These are phyloP conservation scores for Noctilio leporinus DNA, from an alignment of 2,113 vertebrate species.

Conservation along the genomic window DNA sequence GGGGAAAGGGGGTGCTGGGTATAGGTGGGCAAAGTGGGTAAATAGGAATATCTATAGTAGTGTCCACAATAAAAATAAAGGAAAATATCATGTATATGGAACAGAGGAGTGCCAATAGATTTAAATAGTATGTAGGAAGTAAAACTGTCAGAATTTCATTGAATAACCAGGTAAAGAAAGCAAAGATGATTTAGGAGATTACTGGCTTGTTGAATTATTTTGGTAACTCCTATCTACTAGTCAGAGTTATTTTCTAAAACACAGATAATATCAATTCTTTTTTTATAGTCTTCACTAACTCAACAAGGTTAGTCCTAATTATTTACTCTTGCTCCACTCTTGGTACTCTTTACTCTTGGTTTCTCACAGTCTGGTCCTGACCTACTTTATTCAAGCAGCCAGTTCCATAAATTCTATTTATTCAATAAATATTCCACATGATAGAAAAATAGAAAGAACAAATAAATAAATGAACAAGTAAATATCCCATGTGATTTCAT, in stretches of 20 bases:
- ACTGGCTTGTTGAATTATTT: neutral
- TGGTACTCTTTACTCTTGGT: neutral
- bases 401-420: neutral
- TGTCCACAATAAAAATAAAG: too few relatives aligned
- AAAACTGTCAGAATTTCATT: neutral
- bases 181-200: neutral
- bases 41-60: too few relatives aligned
- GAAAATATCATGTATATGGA: neutral
- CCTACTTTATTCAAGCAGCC: neutral
- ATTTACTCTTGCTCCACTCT: neutral
- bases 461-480: neutral
- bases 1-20: too few relatives aligned
- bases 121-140: neutral
- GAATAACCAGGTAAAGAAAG: neutral
- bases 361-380: neutral
- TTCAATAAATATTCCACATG: neutral
- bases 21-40: too few relatives aligned
- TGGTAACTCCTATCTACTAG: neutral
- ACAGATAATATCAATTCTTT: neutral
- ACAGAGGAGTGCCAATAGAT: neutral
- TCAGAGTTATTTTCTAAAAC: conserved; percentile 20
- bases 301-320: neutral
- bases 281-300: neutral
- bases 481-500: neutral
- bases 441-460: neutral